Base-by-base conservation (phyloP, 2,797 vertebrate genomes). In the Halcyon chelicuti region DNA sequence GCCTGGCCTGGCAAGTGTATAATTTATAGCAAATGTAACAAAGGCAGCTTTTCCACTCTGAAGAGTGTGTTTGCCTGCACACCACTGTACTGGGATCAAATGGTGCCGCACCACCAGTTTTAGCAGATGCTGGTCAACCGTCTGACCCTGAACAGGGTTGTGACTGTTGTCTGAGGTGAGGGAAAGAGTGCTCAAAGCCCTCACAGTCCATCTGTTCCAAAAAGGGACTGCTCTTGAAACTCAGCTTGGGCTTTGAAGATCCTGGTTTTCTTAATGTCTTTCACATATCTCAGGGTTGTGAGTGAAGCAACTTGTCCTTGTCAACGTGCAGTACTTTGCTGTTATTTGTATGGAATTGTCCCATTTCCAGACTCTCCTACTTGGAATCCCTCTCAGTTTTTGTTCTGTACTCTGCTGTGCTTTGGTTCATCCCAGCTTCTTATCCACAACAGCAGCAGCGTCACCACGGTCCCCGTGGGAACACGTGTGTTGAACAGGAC, bases 81-180 rank as follows among this genome's bases (percentile, higher is more conserved):
- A 57, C 44, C 31, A 39, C 58, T 35, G 21, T 19, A 10, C 46
- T 72, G 63, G n/a, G 54, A 12, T n/a, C 52, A 5, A 4, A 1
- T 25, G 70, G 60, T 26, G 1, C 9, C 28, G 21, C n/a, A n/a
- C 0, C 1, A 13, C 15, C 12, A 2, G 10, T 29, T 12, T 26
- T 9, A 75, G 88, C 57, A 52, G 75, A 11, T 54, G 51, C 60
- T 65, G 62, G 1, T 35, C 37, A 21, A 33, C 49, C 1, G 2
- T 26, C 52, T 44, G 33, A 7, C 55, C 26, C 57, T 21, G 26
- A 37, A 0, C 14, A 17, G 35, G 44, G 12, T 14, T 86, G 75
- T 40, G 61, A 2, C 58, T 52, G 15, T 16, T 3, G 3, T 22
- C 44, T 1, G 4, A 18, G 44, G 16, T 12, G 58, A 47, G 37